phyloP scores from a whole-genome alignment of 2,888 invertebrate genomes.

The Phaonia tiefii region DNA sequence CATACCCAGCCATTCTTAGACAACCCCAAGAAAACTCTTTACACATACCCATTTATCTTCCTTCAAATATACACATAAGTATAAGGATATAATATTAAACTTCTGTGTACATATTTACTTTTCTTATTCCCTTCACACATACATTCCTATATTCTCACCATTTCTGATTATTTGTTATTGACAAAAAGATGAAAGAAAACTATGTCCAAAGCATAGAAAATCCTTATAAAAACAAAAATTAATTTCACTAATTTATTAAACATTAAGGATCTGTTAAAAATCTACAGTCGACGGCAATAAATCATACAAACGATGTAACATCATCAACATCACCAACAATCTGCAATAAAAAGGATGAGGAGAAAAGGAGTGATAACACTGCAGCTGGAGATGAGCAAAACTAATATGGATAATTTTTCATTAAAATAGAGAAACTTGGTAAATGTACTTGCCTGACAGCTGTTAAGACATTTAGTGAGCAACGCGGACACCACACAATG shows the following conservation, averaged over 20 bases:
- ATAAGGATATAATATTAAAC: no score
- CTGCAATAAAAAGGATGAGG: not conserved
- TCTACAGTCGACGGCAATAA: not conserved
- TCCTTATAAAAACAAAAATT: not conserved
- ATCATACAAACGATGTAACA: slow-evolving; percentile 5
- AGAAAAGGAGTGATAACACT: not conserved
- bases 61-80: no score
- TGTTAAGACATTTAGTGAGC: not conserved
- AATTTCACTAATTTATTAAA: slow-evolving; percentile 25
- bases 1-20: no score
- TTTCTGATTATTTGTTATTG: not conserved
- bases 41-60: no score
- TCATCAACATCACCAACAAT: not conserved
- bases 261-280: slow-evolving; percentile 15
- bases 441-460: not conserved
- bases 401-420: slow-evolving; percentile 8
- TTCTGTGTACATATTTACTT: no score
- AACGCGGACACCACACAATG: not conserved
- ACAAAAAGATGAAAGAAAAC: not conserved
- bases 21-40: no score
- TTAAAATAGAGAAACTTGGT: slow-evolving; percentile 1
- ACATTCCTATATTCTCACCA: not conserved
- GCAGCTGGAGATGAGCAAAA: not conserved
- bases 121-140: no score
- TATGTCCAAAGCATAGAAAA: not conserved